Evolutionary conservation across 1,140 invertebrate species (phyloP), one percentile per base, ranked within the genome.

Genomic region (Tribolium castaneum): DNA sequence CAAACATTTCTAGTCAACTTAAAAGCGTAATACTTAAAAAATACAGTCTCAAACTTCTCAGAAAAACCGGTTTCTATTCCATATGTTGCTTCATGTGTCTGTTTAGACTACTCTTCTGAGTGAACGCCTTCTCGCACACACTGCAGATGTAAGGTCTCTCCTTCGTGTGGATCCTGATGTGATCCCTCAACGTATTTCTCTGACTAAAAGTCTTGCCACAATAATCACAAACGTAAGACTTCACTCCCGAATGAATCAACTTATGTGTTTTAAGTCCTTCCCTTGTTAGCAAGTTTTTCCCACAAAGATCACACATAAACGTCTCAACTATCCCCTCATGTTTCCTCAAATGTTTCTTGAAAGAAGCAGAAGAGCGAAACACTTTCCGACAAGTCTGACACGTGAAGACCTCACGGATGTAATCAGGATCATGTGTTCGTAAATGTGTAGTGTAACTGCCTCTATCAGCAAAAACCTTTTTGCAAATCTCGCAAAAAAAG

Each of bases 201-300:
- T 22, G 66, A 30, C 7, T 35, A 35, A 74, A 77, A 59, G 5
- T 13, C 30, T 73, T 77, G 7, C 30, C 70, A 30, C 77, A 79
- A 62, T 9, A 51, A 12, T 81, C 70, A 70, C 80, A 81, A 22
- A 59, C 39, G 54, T 39, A 22, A 66, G 35, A 19, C 56, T 98
- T 97, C 84, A 97, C 95, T 0, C 97, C 97, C 0, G 96, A 98
- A 86, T 98, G 97, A 0, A 96, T 98, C 74, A 96, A 92, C 78
- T 96, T 95, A 86, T 98, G 97, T 84, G 98, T 97, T 84, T 70
- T 70, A 6, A 82, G 62, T 50, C 39, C 59, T 50, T 50, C 51
- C 10, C 19, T 25, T 12, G 74, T 52, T 6, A 25, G 34, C 7
- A 83, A 75, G 1, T 35, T 74, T 39, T 79, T 80, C 0, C 50